Percentiles rank a stretch among this genome's conserved stretches.
These are phyloP conservation scores for Papilio demoleus DNA, from an alignment of 2,888 invertebrate genomes.

Conservation along the genomic window DNA sequence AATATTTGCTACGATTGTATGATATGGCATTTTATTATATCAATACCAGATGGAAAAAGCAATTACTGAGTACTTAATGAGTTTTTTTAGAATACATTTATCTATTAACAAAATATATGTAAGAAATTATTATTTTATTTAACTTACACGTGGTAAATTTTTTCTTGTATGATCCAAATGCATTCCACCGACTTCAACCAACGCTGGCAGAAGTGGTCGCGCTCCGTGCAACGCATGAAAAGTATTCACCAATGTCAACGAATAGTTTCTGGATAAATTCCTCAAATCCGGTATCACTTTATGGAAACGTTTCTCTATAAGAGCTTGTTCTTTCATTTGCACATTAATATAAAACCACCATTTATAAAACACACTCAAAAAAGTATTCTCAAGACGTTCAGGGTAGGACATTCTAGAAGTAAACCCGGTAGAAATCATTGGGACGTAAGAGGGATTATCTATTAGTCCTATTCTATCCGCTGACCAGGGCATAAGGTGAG, in stretches of 20 bases:
- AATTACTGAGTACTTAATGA: no score
- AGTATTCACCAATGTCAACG: constrained; percentile 83
- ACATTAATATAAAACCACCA: constrained; percentile 64
- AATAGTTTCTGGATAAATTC: constrained; percentile 79
- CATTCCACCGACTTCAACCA: constrained; percentile 86
- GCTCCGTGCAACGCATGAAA: constrained; percentile 84
- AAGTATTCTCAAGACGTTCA: constrained; percentile 74
- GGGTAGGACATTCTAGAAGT: constrained; percentile 75
- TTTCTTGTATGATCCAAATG: constrained; percentile 74
- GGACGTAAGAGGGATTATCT: constrained; percentile 73
- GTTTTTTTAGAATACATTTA: no score
- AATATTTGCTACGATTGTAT: no score
- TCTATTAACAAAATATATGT: no score
- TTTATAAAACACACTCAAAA: constrained; percentile 59
- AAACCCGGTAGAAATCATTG: constrained; percentile 78
- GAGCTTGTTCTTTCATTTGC: constrained; percentile 64
- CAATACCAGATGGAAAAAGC: no score
- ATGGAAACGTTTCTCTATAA: constrained; percentile 75
- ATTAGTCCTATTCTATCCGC: constrained; percentile 57
- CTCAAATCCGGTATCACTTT: constrained; percentile 76
- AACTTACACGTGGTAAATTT: constrained; percentile 74
- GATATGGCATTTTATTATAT: no score
- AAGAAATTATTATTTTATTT: no score
- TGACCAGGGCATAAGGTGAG: constrained; percentile 76
- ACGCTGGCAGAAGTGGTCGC: constrained; percentile 80